phyloP scores from a whole-genome alignment of 2,113 vertebrate genomes.

The Macaca nemestrina region DNA sequence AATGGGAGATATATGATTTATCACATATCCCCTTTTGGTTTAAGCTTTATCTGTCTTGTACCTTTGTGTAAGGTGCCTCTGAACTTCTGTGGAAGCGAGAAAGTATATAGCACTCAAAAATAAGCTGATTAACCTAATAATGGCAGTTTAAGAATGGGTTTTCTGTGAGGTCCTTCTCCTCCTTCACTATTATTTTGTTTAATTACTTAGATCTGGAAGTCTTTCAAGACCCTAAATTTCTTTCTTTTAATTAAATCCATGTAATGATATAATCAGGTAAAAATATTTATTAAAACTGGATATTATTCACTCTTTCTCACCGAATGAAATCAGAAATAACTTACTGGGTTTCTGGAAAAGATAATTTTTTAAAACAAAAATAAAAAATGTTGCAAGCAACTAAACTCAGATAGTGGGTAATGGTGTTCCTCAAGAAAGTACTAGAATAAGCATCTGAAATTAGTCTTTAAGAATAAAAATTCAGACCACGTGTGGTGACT shows the following conservation, averaged over 20 bases:
- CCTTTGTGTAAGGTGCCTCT: neutral
- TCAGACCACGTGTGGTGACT: neutral
- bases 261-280: neutral
- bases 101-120: neutral
- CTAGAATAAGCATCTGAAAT: neutral
- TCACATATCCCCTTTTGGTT: neutral
- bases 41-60: neutral
- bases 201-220: neutral
- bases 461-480: neutral
- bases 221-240: neutral
- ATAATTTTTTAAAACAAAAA: neutral
- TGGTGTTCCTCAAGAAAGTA: neutral
- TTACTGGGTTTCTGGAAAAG: neutral
- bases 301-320: neutral
- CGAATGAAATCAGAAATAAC: slow-evolving; percentile 38
- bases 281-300: neutral
- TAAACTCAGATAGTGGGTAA: neutral
- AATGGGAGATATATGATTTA: neutral
- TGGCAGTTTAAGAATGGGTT: neutral
- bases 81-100: neutral
- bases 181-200: neutral
- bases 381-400: neutral
- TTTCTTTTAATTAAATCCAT: slow-evolving; percentile 22
- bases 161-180: neutral
- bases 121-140: neutral